Evolutionary conservation across 2,797 vertebrate species (phyloP), one percentile per base, ranked within the genome.

Genomic region (Aulostomus chinensis): DNA sequence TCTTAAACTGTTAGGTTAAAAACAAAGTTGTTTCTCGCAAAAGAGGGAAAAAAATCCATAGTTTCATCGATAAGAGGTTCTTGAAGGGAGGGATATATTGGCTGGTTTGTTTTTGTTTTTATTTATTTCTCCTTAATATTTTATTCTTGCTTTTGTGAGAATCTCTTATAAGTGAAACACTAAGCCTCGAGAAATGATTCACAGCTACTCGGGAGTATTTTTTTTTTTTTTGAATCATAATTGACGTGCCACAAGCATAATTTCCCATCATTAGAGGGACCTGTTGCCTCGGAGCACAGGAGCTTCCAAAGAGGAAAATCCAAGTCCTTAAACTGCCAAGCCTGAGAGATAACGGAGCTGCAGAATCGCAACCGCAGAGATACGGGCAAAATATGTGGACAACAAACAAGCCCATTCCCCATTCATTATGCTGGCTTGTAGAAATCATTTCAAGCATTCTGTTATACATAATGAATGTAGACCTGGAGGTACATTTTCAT

Each of bases 201-300:
- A 32, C 36, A 57, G 55, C 63, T 61, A 58, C 52, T 73, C 14
- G 0, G 20, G 31, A 66, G 62, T 63, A 61, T 76, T 73, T 72
- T 22, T 7, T 22, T 4, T 22, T 7, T 22, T 22, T 22, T 45
- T 59, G 52, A 62, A 39, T 43, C 39, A 48, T 82, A 84, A 81
- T 58, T 82, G 80, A 76, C 25, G 36, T 69, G 60, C 65, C 62
- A 71, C 31, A 49, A 63, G 65, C 70, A 71, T 77, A 72, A 80
- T 80, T 75, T 71, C 59, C 62, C 68, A 67, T 78, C 69, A 80
- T 82, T 85, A 86, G 71, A 70, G 53, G 40, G 59, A 83, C 78
- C 60, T 78, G 80, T 81, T 84, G 73, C 73, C 73, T 33, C 24
- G 45, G 59, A 83, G 77, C 67, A 60, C 16, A 37, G 52, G 46